These are phyloP conservation scores for Zonotrichia albicollis DNA, from an alignment of 2,797 vertebrate species.

Conservation along the genomic window DNA sequence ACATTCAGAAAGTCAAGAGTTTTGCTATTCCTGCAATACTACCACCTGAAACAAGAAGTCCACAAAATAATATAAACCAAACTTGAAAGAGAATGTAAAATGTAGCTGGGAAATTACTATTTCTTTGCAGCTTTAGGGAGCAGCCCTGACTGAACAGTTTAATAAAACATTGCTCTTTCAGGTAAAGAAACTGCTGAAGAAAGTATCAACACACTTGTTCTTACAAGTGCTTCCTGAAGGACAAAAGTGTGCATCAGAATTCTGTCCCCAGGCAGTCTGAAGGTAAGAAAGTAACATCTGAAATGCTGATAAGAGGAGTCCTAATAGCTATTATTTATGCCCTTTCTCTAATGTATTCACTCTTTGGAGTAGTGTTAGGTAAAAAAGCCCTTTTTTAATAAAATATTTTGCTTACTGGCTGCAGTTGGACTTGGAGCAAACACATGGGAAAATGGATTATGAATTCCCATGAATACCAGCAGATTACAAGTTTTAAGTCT, in stretches of 20 bases:
- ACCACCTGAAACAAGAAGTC: constrained; percentile 38
- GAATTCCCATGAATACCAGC: neutral
- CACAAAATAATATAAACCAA: constrained; percentile 12
- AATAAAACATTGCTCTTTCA: neutral
- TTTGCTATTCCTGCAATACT: constrained; percentile 41
- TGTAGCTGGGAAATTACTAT: neutral
- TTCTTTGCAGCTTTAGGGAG: neutral
- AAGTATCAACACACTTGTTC: neutral
- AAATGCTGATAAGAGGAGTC: neutral
- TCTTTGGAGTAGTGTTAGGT: neutral
- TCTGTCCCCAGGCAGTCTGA: rapidly evolving
- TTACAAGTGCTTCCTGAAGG: neutral
- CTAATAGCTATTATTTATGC: neutral
- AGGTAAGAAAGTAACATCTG: neutral
- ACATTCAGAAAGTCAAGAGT: constrained; percentile 25
- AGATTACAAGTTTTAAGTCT: neutral
- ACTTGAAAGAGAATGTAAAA: neutral
- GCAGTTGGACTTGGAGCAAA: neutral
- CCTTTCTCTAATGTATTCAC: neutral
- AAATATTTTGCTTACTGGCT: neutral
- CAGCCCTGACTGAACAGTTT: neutral
- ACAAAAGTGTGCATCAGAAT: neutral
- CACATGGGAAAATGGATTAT: neutral
- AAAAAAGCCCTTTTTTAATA: neutral
- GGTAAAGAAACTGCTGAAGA: neutral